Conservation (phyloP, 2,113 vertebrate genomes). For the Pungitius pungitius region DNA sequence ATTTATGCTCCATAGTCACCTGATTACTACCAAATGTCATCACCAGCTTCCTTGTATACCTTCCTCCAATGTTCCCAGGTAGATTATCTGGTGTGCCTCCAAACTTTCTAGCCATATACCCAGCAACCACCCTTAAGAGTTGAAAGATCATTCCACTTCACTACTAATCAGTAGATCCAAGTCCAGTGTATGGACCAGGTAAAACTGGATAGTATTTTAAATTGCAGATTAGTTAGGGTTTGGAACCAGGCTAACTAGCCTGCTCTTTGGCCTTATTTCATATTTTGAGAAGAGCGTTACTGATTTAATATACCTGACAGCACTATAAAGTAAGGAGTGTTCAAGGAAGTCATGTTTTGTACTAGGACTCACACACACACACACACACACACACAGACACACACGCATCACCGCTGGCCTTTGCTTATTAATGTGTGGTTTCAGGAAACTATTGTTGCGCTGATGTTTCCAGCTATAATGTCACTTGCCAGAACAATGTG, state of each 20-base stretch:
- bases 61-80: neutral
- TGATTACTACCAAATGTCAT: neutral
- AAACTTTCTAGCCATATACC: neutral
- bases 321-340: neutral
- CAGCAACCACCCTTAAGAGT: neutral
- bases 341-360: neutral
- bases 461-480: slow-evolving; percentile 72
- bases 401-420: slow-evolving; percentile 22
- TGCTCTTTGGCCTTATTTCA: neutral
- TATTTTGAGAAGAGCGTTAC: neutral
- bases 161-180: neutral
- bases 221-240: neutral
- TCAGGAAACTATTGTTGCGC: slow-evolving; percentile 68
- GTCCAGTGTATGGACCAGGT: neutral
- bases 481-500: slow-evolving; percentile 65
- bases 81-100: neutral
- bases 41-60: neutral
- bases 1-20: neutral
- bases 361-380: neutral
- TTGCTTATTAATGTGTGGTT: slow-evolving; percentile 55
- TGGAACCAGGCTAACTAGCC: neutral
- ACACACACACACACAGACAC: slow-evolving; percentile 16
- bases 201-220: neutral
- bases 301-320: neutral
- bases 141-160: neutral